Evolutionary conservation across 2,888 invertebrate species (phyloP), one percentile per base, ranked within the genome.

Genomic region (Drosophila subsilvestris): DNA sequence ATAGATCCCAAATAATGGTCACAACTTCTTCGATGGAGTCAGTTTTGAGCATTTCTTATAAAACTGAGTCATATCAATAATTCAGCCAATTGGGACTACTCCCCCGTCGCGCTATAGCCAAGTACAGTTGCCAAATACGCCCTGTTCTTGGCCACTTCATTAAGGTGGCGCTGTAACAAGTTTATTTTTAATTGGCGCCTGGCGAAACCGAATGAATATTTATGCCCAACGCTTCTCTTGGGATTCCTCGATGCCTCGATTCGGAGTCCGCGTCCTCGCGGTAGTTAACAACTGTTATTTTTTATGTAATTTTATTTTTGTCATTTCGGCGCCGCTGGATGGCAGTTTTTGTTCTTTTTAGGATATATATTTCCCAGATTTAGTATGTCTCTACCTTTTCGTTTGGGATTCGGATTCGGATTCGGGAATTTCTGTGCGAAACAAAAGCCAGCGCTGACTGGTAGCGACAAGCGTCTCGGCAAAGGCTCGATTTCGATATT

Each of bases 281-380:
- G 83, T 84, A 84, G 83, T 84, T 84, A 84, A 84, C 88, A 84
- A 84, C 83, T 84, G 83, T 84, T 87, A 84, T 84, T 85, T 84
- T 84, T 84, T 87, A 87, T 84, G 83, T 87, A 78, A 84, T 87
- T 84, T 84, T 84, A 84, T 84, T 84, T 84, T 84, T 87, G 87
- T 84, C 83, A 84, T 84, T 83, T 85, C 83, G 82, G 88, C 83
- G 83, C 83, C 87, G 83, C 83, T 84, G 83, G 87, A 85, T 74
- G 66, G 63, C 79, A 53, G 49, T 57, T 57, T 55, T 42, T 37
- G 48, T 51, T 54, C 48, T 27, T 66, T 18, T 51, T 57, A 43
- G 53, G 44, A 20, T 54, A 56, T 56, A 50, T 61, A 62, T 71
- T 72, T 71, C 32, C 67, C 66, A 66, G 66, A 66, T 66, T 66